These are phyloP conservation scores for Poeciliopsis turrubarensis DNA, from an alignment of 2,113 vertebrate genomes.

Conservation along the genomic window DNA sequence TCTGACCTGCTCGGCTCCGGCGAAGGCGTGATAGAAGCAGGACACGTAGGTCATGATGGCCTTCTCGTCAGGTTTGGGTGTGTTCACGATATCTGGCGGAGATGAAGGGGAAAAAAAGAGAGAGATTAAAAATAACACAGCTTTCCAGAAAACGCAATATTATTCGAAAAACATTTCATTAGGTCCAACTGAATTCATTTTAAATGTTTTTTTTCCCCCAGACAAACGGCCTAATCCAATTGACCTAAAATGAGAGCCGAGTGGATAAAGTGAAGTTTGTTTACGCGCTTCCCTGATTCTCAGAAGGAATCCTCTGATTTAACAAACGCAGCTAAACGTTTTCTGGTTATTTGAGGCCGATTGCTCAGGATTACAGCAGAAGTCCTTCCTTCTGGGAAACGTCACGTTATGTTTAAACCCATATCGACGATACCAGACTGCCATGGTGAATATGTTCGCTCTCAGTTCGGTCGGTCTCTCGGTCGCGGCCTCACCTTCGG, in stretches of 20 bases:
- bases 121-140: background rate
- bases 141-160: background rate
- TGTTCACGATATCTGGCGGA: slow-evolving; percentile 88
- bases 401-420: slow-evolving; percentile 10
- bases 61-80: slow-evolving; percentile 91
- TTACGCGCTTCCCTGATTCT: background rate
- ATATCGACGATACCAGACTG: background rate
- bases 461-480: background rate
- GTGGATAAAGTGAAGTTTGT: background rate
- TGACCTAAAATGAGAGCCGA: background rate
- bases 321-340: slow-evolving; percentile 25
- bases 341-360: background rate
- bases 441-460: background rate
- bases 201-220: background rate
- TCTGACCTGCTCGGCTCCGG: slow-evolving; percentile 89
- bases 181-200: background rate
- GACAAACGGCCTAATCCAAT: background rate
- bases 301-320: background rate
- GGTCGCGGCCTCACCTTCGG: slow-evolving; percentile 81
- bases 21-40: slow-evolving; percentile 94
- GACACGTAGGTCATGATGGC: slow-evolving; percentile 95
- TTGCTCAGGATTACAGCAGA: background rate
- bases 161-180: background rate
- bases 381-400: background rate
- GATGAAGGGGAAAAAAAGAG: background rate